Conservation (phyloP, 2,797 vertebrate species). For the Valencia hispanica region DNA sequence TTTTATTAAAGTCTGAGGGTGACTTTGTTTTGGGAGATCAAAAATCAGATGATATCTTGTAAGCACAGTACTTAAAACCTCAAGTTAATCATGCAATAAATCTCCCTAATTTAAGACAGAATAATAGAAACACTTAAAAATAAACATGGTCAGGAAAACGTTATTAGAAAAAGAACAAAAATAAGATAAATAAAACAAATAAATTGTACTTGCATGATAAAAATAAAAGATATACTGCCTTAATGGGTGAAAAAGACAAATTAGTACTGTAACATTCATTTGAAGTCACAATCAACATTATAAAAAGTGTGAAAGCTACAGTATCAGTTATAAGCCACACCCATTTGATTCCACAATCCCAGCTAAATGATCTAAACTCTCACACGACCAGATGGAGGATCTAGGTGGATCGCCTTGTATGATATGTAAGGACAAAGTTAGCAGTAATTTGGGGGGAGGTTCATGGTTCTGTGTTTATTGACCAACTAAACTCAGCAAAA, state of each 20-base stretch:
- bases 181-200: not conserved
- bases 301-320: not conserved
- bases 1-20: not conserved
- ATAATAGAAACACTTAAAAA: not conserved
- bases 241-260: not conserved
- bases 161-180: not conserved
- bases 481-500: too few species aligned
- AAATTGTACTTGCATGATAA: not conserved
- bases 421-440: too few species aligned
- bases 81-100: not conserved
- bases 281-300: too few species aligned
- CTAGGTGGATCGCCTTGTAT: too few species aligned
- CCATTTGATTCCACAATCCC: not conserved
- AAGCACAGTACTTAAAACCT: not conserved
- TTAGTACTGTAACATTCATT: too few species aligned
- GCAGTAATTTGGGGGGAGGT: too few species aligned
- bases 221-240: not conserved
- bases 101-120: not conserved
- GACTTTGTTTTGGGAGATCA: too few species aligned
- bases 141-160: not conserved
- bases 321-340: not conserved
- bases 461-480: too few species aligned
- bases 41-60: not conserved
- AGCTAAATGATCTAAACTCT: not conserved
- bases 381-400: too few species aligned